Percentiles rank a stretch among this genome's conserved stretches.
These are phyloP conservation scores for Leptinotarsa texana DNA, from an alignment of 1,140 invertebrate genomes.

Conservation along the genomic window DNA sequence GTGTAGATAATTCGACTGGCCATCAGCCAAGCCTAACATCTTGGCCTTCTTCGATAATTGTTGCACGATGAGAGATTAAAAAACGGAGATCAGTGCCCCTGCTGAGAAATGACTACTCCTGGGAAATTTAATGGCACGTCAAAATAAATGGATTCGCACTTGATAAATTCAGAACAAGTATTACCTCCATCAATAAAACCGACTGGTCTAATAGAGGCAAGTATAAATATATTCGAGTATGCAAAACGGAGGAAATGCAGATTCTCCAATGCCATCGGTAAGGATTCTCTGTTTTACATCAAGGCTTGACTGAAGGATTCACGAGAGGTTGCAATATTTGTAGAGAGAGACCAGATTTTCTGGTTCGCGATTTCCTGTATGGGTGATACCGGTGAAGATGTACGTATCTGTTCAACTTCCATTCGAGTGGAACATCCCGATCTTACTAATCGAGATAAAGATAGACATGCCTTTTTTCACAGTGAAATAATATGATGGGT, in stretches of 20 bases:
- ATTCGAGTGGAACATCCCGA: no score
- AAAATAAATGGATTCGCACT: constrained; percentile 4
- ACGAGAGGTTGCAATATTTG: no score
- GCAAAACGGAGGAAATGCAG: background rate
- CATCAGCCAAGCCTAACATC: constrained; percentile 21
- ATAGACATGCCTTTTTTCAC: no score
- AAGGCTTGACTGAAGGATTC: no score
- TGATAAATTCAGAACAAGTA: constrained; percentile 13
- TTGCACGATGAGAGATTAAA: background rate
- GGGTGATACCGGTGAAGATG: no score
- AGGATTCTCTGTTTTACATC: no score
- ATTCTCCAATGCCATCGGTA: no score
- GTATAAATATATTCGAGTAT: background rate
- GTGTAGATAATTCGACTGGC: constrained; percentile 26
- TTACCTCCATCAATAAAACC: background rate
- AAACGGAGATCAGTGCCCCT: constrained; percentile 1
- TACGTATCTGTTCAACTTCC: no score
- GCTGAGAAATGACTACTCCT: constrained; percentile 4
- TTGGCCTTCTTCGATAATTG: constrained; percentile 14
- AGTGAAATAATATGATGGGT: no score
- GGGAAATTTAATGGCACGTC: constrained; percentile 15
- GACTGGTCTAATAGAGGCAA: background rate
- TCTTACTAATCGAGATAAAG: no score
- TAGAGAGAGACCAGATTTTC: no score
- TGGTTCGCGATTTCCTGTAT: no score